Evolutionary conservation across 2,113 vertebrate species (phyloP).

Genomic region (Phyllostomus discolor): DNA sequence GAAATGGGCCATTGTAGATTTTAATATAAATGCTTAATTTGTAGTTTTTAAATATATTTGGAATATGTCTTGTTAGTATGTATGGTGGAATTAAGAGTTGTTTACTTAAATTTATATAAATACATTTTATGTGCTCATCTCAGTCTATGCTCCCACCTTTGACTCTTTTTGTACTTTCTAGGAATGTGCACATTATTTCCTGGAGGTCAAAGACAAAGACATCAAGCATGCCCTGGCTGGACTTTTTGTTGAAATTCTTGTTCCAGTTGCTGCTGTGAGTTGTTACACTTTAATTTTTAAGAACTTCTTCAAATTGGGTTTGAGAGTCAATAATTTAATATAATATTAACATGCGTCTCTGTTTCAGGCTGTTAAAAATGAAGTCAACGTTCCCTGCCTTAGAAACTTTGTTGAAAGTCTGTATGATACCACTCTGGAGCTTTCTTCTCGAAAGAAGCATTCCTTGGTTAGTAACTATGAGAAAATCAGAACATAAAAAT

Average conservation of each 20-base stretch:
- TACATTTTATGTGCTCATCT: constrained; percentile 20
- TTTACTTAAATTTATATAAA: background rate
- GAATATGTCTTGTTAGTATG: background rate
- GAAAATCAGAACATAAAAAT: background rate
- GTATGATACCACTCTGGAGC: constrained; percentile 96
- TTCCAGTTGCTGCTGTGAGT: constrained; percentile 98
- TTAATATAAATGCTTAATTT: background rate
- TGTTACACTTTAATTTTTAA: constrained; percentile 72
- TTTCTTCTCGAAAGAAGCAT: constrained; percentile 98
- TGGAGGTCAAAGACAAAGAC: constrained; percentile 99
- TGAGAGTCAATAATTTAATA: background rate
- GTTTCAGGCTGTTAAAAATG: constrained; percentile 96
- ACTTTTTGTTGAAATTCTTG: constrained; percentile 98
- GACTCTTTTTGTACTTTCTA: constrained; percentile 70
- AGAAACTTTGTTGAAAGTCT: constrained; percentile 98
- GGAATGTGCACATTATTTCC: constrained; percentile 99
- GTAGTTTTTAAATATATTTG: background rate
- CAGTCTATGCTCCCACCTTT: background rate
- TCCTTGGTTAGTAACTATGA: constrained; percentile 90
- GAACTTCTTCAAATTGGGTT: constrained; percentile 34
- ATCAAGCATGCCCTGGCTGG: constrained; percentile 98
- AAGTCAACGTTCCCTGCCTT: constrained; percentile 99
- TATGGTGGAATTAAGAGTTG: background rate
- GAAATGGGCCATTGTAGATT: background rate
- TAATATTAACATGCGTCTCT: constrained; percentile 56